Evolutionary conservation across 2,888 invertebrate genomes (phyloP).

Genomic region (Trachelus tabidus): DNA sequence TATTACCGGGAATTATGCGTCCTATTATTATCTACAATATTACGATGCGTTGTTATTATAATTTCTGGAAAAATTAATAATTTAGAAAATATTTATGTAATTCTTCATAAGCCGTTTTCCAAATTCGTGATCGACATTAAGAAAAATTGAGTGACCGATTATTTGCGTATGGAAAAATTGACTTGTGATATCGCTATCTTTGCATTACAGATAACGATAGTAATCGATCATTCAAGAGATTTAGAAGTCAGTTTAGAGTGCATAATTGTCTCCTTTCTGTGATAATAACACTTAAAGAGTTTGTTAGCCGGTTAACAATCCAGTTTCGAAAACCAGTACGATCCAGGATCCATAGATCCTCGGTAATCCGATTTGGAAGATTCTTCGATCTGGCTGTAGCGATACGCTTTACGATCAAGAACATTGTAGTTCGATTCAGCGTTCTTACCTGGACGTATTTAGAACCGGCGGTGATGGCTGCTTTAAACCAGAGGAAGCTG

Average conservation of each 20-base stretch:
- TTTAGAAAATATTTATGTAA: background rate
- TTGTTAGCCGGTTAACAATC: background rate
- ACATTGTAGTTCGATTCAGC: no score
- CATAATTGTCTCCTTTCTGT: background rate
- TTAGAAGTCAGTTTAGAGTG: background rate
- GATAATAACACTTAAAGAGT: background rate
- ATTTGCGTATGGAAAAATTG: background rate
- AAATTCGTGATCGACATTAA: no score
- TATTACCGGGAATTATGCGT: background rate
- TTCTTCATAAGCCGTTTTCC: no score
- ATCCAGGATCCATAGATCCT: background rate
- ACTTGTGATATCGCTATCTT: background rate
- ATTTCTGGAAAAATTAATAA: background rate
- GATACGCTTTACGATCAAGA: background rate
- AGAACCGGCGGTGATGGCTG: slow-evolving; percentile 23
- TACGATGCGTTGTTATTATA: background rate
- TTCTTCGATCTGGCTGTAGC: no score
- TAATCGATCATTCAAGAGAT: background rate
- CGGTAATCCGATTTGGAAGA: no score
- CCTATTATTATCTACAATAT: background rate
- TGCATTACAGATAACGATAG: background rate
- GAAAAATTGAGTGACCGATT: no score
- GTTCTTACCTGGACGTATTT: no score
- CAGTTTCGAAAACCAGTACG: background rate
- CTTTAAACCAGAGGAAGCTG: slow-evolving; percentile 41